phyloP scores from a whole-genome alignment of 2,888 invertebrate species.

The Sphinx pinastri region DNA sequence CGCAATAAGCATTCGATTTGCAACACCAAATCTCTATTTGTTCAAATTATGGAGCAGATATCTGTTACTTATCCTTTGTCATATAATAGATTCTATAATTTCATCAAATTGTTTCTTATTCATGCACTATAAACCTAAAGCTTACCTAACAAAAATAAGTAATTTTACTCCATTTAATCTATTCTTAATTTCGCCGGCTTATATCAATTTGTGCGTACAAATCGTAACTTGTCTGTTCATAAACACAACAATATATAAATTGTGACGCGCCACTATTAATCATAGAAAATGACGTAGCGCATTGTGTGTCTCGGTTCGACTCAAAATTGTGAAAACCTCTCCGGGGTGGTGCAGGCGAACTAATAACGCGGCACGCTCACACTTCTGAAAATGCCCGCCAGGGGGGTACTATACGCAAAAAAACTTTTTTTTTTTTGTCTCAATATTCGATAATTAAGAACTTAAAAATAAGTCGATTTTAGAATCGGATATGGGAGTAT shows the following conservation, averaged over 20 bases:
- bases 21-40: background rate
- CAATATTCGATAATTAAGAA: background rate
- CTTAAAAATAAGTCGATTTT: too few species aligned
- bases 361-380: conserved; percentile 76
- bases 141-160: background rate
- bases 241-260: conserved; percentile 26
- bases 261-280: conserved; percentile 68
- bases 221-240: conserved; percentile 23
- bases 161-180: background rate
- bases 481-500: too few species aligned
- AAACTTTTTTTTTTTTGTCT: conserved; percentile 24
- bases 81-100: too few species aligned
- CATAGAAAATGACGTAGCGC: conserved; percentile 78
- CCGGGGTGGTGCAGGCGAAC: conserved; percentile 64
- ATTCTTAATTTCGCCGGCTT: background rate
- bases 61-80: background rate
- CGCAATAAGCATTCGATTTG: background rate
- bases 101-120: too few species aligned
- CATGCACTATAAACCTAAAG: too few species aligned
- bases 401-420: conserved; percentile 68
- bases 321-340: conserved; percentile 84
- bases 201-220: conserved; percentile 24
- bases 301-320: conserved; percentile 69
- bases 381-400: conserved; percentile 68
- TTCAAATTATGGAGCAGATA: background rate